Base-by-base conservation (phyloP, 2,888 invertebrate genomes). In the Fragum sueziense region DNA sequence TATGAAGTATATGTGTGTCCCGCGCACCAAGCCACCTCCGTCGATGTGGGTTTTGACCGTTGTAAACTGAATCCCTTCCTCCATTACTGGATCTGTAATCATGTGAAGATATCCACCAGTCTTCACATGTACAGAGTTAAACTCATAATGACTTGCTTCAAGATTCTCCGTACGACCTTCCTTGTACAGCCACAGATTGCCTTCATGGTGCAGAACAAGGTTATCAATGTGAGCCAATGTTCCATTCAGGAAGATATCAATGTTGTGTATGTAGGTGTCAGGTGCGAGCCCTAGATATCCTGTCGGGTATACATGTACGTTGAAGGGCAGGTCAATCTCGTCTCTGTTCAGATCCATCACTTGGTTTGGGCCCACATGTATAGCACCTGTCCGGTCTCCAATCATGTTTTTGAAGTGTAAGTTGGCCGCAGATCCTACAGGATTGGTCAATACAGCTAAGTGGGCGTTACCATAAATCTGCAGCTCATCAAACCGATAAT, bases 381-480 rank as follows among this genome's bases (percentile, higher is more conserved):
- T 77, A 3, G 88, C 87, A 1, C 90, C 90, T 1, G 88, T 85
- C 25, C 90, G 76, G 74, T 90, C 90, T 27, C 90, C 89, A 29
- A 90, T 90, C 88, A 90, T 90, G 82, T 89, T 85, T 33, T 80
- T 74, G 54, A 90, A 90, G 76, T 76, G 78, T 29, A 90, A 67
- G 6, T 74, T 83, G 3, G 89, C 88, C 0, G 37, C 37, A 4
- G 62, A 41, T 33, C 82, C 78, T 6, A 85, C 80, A 4, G 88
- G 86, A 17, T 87, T 75, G 3, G 88, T 88, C 37, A 86, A 77
- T 9, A 90, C 82, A 1, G 90, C 90, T n/a, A 90, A 80, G 34
- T 90, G 90, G 0, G 89, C 90, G 22, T 81, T 82, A 4, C 90
- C 90, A 59, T 85, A 90, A n/a, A 90, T 88, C 79, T 90, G 90